Evolutionary conservation across 2,888 invertebrate species (phyloP).

Genomic region (Eubasilissa splendida): DNA sequence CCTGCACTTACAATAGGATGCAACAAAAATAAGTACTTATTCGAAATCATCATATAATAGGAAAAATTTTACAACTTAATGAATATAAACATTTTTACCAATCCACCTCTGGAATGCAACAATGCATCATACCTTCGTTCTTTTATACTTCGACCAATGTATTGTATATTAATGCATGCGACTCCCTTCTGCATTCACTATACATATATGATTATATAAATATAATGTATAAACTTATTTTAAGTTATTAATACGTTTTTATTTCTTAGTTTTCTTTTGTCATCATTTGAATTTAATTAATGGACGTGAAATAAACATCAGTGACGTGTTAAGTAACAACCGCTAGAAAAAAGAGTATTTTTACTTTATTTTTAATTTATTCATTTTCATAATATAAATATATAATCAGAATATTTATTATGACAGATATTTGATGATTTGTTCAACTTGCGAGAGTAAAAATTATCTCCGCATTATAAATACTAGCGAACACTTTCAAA

Average conservation of each 20-base stretch:
- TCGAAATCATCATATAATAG: no score
- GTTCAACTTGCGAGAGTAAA: no score
- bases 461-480: no score
- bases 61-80: no score
- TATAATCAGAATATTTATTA: no score
- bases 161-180: background rate
- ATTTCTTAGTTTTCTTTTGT: conserved; percentile 23
- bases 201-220: conserved; percentile 3
- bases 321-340: conserved; percentile 15
- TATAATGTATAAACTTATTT: conserved; percentile 1
- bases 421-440: no score
- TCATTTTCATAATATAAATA: no score
- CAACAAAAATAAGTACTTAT: no score
- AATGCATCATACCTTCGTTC: conserved; percentile 26
- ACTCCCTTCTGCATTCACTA: conserved; percentile 2
- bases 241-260: conserved; percentile 28
- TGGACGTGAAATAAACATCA: conserved; percentile 31
- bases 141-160: conserved; percentile 1
- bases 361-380: background rate
- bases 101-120: background rate
- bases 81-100: no score
- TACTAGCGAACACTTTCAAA: no score
- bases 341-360: background rate
- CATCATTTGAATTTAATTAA: conserved; percentile 15
- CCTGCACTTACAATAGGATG: no score